Conservation (phyloP, 2,113 vertebrate species). For the Cygnus atratus region DNA sequence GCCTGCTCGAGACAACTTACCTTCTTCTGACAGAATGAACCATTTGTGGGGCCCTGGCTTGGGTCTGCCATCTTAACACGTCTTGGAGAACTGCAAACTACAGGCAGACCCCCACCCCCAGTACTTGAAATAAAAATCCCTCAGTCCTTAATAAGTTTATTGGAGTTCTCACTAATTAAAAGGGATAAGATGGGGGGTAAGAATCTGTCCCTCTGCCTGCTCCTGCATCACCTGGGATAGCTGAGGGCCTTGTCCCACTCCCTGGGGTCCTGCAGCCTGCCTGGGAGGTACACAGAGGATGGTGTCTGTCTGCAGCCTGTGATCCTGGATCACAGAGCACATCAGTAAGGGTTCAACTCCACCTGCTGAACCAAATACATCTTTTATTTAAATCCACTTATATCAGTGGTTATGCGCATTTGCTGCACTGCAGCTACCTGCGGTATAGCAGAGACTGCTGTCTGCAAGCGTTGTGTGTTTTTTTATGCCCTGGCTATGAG, state of each 20-base stretch:
- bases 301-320: neutral
- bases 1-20: neutral
- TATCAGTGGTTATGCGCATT: neutral
- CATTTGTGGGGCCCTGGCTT: neutral
- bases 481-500: neutral
- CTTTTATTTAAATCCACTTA: neutral
- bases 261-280: neutral
- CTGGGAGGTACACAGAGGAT: neutral
- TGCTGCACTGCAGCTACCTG: neutral
- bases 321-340: neutral
- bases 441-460: neutral
- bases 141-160: neutral
- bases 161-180: neutral
- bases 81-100: neutral
- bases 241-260: neutral
- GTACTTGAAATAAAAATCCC: neutral
- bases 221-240: neutral
- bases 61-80: neutral
- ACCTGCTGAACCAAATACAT: neutral
- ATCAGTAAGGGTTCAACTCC: neutral
- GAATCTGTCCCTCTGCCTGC: neutral
- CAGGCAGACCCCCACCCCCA: neutral
- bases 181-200: neutral
- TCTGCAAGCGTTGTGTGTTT: neutral
- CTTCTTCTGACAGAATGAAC: neutral